Evolutionary conservation across 64 coral and sea anemone genomes (phyloP), one percentile per base, ranked within the genome.

Genomic region (Dendrophyllia cribrosa): DNA sequence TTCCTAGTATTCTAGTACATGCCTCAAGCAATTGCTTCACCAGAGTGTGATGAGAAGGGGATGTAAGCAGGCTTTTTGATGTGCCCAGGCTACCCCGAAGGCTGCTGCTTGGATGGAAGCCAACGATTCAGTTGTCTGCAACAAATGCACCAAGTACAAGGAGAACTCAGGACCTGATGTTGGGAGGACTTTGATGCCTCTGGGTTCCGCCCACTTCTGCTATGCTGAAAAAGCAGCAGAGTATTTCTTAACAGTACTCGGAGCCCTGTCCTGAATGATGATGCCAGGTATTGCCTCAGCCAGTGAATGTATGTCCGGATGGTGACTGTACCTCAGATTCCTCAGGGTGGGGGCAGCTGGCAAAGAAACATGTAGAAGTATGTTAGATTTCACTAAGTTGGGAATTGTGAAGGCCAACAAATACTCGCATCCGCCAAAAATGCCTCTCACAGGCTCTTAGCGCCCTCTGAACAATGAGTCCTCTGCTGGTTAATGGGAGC

Each of bases 171-270:
- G 62, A 65, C 62, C 11, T 65, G 62, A 65, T 65, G 62, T 19
- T 19, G 62, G 62, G 62, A 65, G 9, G 62, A 65, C 62, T 65
- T 65, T 65, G 62, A 65, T 65, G 20, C 62, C 70, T 72, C 34
- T 45, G 70, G 70, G 25, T 15, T 72, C 70, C 44, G 88, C 70
- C 79, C 90, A 92, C 11, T 23, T 59, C 66, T 61, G 13, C 89
- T 60, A 82, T 22, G 47, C 62, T 25, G 20, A 22, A n/a, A 83
- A 91, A 4, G 78, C 55, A 20, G 24, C 14, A 5, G 68, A 34
- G 58, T 91, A 91, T 19, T 23, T 91, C 43, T 14, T n/a, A 43
- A 91, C 78, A 24, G 89, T 91, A 15, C 14, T 44, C 17, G 89
- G 69, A 43, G 89, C 89, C 51, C 66, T 50, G 47, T 83, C 77